Percentiles rank a stretch among this genome's conserved stretches.
These are phyloP conservation scores for Furnarius figulus DNA, from an alignment of 2,113 vertebrate species.

Conservation along the genomic window DNA sequence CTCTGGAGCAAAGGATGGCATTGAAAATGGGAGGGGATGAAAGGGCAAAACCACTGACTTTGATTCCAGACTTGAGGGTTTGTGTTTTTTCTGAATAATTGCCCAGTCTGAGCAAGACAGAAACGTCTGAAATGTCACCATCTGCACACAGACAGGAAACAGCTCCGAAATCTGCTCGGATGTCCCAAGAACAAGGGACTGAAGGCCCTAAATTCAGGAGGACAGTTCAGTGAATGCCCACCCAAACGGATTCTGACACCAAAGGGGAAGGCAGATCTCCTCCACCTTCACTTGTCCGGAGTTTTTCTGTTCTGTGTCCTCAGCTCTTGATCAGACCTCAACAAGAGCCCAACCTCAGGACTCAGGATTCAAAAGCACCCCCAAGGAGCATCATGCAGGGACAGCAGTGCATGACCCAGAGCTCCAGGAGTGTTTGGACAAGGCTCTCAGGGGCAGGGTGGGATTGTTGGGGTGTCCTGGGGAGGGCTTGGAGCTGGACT, in stretches of 20 bases:
- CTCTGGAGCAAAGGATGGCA: neutral
- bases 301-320: neutral
- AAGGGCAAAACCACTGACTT: neutral
- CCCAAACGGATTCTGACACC: neutral
- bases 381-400: neutral
- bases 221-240: neutral
- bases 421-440: neutral
- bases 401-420: accelerated
- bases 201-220: neutral
- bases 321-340: neutral
- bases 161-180: neutral
- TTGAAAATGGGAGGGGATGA: neutral
- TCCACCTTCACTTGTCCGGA: accelerated
- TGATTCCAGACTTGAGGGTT: neutral
- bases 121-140: neutral
- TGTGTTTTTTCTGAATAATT: neutral
- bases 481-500: neutral
- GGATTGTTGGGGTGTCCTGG: neutral
- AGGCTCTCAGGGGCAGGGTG: neutral
- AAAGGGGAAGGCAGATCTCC: neutral
- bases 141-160: neutral
- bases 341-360: accelerated
- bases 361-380: accelerated
- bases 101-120: neutral
- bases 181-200: neutral